These are phyloP conservation scores for Rhagoletis pomonella DNA, from an alignment of 1,140 invertebrate species.

Conservation along the genomic window DNA sequence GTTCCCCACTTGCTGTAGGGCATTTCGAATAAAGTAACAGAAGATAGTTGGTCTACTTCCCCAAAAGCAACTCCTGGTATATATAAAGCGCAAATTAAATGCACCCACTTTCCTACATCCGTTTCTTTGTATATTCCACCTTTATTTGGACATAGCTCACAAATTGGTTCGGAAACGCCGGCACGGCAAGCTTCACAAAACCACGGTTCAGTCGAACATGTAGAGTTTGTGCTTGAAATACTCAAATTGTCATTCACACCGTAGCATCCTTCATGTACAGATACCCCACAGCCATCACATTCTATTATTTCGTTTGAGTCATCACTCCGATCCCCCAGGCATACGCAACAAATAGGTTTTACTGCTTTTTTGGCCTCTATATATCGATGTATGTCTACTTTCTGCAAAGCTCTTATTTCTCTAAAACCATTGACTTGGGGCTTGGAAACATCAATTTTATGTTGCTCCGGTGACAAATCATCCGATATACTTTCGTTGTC, in stretches of 20 bases:
- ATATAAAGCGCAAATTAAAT: slow-evolving; percentile 97
- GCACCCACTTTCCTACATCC: slow-evolving; percentile 97
- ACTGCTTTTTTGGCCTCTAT: slow-evolving; percentile 57
- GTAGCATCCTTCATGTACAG: slow-evolving; percentile 97
- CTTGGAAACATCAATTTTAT: slow-evolving; percentile 60
- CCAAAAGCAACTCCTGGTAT: slow-evolving; percentile 98
- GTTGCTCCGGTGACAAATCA: slow-evolving; percentile 62
- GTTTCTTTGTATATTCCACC: slow-evolving; percentile 98
- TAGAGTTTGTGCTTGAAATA: slow-evolving; percentile 91
- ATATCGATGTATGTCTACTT: slow-evolving; percentile 40
- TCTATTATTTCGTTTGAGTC: slow-evolving; percentile 97
- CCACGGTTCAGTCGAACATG: slow-evolving; percentile 97
- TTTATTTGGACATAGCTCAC: slow-evolving; percentile 90
- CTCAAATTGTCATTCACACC: slow-evolving; percentile 95
- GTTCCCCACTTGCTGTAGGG: slow-evolving; percentile 95
- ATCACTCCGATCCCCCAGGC: slow-evolving; percentile 93
- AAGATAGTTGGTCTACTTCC: slow-evolving; percentile 91
- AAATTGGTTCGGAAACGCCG: slow-evolving; percentile 88
- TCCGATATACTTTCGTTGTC: slow-evolving; percentile 72
- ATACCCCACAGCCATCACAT: slow-evolving; percentile 96
- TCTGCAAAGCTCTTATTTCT: slow-evolving; percentile 41
- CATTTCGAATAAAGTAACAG: slow-evolving; percentile 96
- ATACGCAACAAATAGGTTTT: slow-evolving; percentile 91
- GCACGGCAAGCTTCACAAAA: slow-evolving; percentile 99
- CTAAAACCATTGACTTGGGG: slow-evolving; percentile 59